These are phyloP conservation scores for Gallinago solitaria DNA, from an alignment of 2,797 vertebrate species.

Conservation along the genomic window DNA sequence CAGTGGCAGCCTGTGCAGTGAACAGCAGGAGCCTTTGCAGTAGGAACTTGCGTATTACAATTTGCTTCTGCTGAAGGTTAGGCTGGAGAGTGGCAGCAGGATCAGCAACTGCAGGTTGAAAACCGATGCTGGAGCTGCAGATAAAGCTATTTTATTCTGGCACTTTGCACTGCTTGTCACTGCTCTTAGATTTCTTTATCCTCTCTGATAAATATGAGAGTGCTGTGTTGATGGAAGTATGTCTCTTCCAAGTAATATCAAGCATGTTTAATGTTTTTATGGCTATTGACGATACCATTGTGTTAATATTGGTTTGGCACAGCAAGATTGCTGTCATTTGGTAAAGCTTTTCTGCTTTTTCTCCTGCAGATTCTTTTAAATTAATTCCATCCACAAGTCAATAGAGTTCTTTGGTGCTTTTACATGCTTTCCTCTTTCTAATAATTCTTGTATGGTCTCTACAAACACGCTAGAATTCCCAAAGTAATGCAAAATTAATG, in stretches of 20 bases:
- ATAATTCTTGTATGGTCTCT: background rate
- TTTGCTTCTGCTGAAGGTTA: background rate
- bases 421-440: background rate
- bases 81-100: background rate
- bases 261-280: background rate
- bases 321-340: background rate
- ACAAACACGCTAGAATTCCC: background rate
- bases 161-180: background rate
- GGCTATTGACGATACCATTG: background rate
- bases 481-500: background rate
- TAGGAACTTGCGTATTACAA: background rate
- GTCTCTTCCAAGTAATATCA: background rate
- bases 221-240: background rate
- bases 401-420: background rate
- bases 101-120: background rate
- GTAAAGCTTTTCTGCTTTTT: background rate
- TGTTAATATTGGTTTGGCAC: background rate
- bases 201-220: background rate
- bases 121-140: background rate
- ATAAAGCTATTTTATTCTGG: background rate
- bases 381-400: background rate
- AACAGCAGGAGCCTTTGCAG: background rate
- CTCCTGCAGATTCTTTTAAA: background rate
- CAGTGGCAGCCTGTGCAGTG: background rate
- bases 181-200: background rate